Evolutionary conservation across 2,797 vertebrate species (phyloP), one percentile per base, ranked within the genome.

Genomic region (Cryptoprocta ferox): DNA sequence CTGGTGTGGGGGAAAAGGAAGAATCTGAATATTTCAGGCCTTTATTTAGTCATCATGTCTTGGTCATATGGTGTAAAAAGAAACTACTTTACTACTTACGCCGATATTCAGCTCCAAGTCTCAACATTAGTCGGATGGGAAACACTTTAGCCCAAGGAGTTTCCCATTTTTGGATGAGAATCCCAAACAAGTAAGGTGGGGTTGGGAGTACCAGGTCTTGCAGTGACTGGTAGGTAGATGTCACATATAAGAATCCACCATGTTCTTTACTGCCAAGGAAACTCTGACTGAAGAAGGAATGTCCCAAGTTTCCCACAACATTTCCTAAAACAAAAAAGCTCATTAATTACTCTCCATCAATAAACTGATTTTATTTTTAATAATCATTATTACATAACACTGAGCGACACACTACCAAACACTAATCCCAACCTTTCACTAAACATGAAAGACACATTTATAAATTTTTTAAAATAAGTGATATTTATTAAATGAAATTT

Each of bases 101-200:
- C 98, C 99, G 98, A 98, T 99, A 99, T 98, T 99, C 99, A 12
- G 99, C 99, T 71, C 99, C 99, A 32, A 99, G 99, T 71, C 99
- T 99, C 98, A 99, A 98, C 99, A 99, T 99, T 53, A 99, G 99
- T 91, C 99, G 99, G 89, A 99, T 99, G 96, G 99, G 99, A 98
- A 99, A 99, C 93, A 99, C 99, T 97, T 99, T 99, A 97, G 99
- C 99, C 99, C 99, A 99, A 85, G 99, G 99, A 66, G 99, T 99
- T 98, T 99, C 99, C 99, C 99, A 99, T 98, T 99, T 99, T 99
- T 99, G 99, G 97, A 99, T 99, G 94, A 99, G 99, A 98, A 99
- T 99, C 81, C 99, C 99, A 90, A 99, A 99, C 98, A 99, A 98
- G 98, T 99, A 99, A 0, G 99, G 99, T 1, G 99, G 99, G 97